Percentiles rank a stretch among this genome's conserved stretches.
Evolutionary conservation across 2,113 vertebrate genomes (phyloP).

Genomic region (Aegotheles bennettii): DNA sequence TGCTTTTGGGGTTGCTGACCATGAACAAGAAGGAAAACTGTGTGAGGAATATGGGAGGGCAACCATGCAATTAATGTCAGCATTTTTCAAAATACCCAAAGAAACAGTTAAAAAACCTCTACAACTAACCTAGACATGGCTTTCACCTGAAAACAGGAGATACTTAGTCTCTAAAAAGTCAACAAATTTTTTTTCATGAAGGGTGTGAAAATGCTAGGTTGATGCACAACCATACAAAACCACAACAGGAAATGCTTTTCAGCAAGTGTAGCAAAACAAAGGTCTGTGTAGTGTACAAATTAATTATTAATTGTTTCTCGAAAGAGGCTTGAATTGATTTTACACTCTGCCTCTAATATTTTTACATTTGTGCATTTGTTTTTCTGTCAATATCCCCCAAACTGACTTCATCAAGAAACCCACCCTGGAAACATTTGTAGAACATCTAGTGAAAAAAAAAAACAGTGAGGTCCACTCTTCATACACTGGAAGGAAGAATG

Average conservation of each 20-base stretch:
- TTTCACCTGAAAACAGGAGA: not conserved
- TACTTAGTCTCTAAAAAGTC: not conserved
- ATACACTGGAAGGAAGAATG: not conserved
- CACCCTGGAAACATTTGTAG: not conserved
- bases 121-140: not conserved
- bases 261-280: not conserved
- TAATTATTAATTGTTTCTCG: not conserved
- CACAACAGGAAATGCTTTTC: not conserved
- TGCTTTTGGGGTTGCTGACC: not conserved
- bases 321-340: not conserved
- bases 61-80: not conserved
- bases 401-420: not conserved
- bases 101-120: fast-evolving
- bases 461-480: not conserved
- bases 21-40: not conserved
- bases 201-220: not conserved
- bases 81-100: not conserved
- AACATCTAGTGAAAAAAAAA: not conserved
- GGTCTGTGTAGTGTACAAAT: not conserved
- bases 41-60: not conserved
- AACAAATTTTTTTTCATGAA: not conserved
- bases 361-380: not conserved
- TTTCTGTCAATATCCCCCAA: not conserved
- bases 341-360: not conserved
- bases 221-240: not conserved